Evolutionary conservation across 2,888 invertebrate genomes (phyloP).

Genomic region (Drosophila anceps): DNA sequence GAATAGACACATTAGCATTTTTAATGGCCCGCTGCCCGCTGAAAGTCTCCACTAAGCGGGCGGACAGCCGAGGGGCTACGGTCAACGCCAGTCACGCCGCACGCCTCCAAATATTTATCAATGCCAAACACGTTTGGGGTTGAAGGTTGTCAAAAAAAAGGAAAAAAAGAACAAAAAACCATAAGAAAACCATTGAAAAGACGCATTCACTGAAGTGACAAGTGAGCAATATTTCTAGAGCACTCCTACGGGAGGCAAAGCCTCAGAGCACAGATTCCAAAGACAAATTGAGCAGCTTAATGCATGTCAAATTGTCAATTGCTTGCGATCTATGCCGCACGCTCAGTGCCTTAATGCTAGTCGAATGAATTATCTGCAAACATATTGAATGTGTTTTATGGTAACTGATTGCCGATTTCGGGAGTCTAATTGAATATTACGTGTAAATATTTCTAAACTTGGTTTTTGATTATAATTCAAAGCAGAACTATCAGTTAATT

Average conservation of each 20-base stretch:
- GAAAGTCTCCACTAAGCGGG: conserved; percentile 62
- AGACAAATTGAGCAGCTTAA: conserved; percentile 77
- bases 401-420: background rate
- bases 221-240: conserved; percentile 73
- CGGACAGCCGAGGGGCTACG: background rate
- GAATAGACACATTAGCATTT: conserved; percentile 82
- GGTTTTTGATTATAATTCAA: background rate
- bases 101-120: conserved; percentile 64
- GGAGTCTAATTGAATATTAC: background rate
- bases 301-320: conserved; percentile 73
- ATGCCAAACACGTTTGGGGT: conserved; percentile 77
- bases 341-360: conserved; percentile 34
- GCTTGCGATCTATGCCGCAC: conserved; percentile 31
- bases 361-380: conserved; percentile 58
- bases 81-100: conserved; percentile 29
- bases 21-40: conserved; percentile 71
- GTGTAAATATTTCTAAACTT: background rate
- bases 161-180: background rate
- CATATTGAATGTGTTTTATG: background rate
- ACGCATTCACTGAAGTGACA: conserved; percentile 74
- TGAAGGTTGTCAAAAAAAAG: conserved; percentile 35
- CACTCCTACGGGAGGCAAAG: conserved; percentile 28
- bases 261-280: conserved; percentile 44
- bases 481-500: too few species aligned
- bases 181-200: conserved; percentile 16